A percentile compares a stretch with the other conserved stretches of the same genome.
Conservation (phyloP, 37 sponge, comb jelly and placozoan species). For the Tethya wilhelma region DNA sequence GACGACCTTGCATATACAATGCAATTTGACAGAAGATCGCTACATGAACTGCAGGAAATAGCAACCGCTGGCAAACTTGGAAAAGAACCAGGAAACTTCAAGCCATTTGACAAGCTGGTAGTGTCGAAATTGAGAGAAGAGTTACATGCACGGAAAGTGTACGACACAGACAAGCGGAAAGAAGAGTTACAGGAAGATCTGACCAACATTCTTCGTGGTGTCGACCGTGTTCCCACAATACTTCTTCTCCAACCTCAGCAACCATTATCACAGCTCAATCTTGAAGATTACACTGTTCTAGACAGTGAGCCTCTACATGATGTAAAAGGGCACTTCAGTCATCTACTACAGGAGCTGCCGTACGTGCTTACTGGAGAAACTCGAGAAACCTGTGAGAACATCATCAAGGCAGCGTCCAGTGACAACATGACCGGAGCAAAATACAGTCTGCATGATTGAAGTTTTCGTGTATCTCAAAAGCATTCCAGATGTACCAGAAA, state of each 20-base stretch:
- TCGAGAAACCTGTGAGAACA: neutral
- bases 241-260: neutral
- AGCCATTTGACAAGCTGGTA: neutral
- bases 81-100: neutral
- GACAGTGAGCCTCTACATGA: constrained; percentile 11
- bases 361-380: neutral
- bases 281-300: neutral
- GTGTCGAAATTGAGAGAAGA: neutral
- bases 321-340: neutral
- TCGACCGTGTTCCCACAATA: neutral
- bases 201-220: neutral
- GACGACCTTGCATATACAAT: neutral
- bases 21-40: neutral
- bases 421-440: neutral
- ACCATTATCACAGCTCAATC: neutral
- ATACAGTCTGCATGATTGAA: neutral
- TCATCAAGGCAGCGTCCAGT: neutral
- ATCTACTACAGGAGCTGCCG: constrained; percentile 5
- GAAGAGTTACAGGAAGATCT: neutral
- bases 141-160: neutral
- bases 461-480: neutral
- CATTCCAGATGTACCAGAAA: neutral
- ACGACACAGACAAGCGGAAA: neutral
- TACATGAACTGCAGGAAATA: neutral
- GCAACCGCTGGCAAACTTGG: neutral